Base-by-base conservation (phyloP, 2,113 vertebrate species). In the Sinocyclocheilus anophthalmus region DNA sequence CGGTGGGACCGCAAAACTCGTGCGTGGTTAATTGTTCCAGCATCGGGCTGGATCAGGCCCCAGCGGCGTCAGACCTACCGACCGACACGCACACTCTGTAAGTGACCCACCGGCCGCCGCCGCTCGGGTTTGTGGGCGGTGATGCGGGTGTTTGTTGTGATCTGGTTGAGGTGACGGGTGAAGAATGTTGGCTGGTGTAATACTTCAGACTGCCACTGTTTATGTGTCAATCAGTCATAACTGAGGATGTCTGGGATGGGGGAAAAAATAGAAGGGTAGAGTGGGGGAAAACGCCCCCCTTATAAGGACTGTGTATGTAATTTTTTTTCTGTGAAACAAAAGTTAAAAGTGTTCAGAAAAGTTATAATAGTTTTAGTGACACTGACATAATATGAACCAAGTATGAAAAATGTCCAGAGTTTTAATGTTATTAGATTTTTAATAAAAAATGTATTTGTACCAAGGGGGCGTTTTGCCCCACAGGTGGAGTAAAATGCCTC, bases 21-120 rank as follows among this genome's bases (percentile, higher is more conserved):
- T 98, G 97, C 94, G 90, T 92, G 84, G 96, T 97, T 89, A 97
- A 98, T 92, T 99, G 97, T 94, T 97, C 97, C 18, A 92, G 90
- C 92, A 86, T 91, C 48, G 97, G 95, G 63, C 89, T 96, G 90
- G 94, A 95, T 50, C 95, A 92, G 93, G 93, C 91, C 90, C 95
- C 94, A 2, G 89, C 86, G 10, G 76, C 92, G 65, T 87, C 88
- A 1, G 95, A 95, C 83, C 83, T 97, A 91, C 96, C 97, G 87
- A 75, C 76, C 85, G 88, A 90, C 90, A 95, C 95, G 92, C 94
- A 90, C 76, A 93, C 93, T 65, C 95, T 98, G 97, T 99, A 90
- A 99, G 97, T 97, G 91, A 30, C 57, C 57, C 57, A 5, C 7
- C 18, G 14, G 12, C 37, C 33, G 57, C 53, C 4, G 26, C 75